Evolutionary conservation across 2,797 vertebrate species (phyloP).

Genomic region (Pagetopsis macropterus): DNA sequence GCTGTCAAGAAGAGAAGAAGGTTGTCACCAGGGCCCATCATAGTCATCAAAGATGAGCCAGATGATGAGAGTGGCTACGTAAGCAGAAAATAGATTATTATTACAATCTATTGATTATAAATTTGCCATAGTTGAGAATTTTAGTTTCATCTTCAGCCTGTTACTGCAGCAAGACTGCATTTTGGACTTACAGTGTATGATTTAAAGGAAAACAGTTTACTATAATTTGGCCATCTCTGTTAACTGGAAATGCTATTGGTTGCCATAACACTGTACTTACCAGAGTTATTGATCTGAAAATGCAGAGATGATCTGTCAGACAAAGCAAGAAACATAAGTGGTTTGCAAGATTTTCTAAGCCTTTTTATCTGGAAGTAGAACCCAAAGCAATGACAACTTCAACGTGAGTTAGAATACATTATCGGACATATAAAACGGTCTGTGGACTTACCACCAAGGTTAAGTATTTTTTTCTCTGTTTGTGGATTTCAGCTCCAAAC

Average conservation of each 20-base stretch:
- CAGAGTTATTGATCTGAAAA: not conserved
- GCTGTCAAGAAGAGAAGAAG: constrained; percentile 64
- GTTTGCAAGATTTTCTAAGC: not conserved
- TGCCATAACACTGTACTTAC: not conserved
- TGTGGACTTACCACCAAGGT: not conserved
- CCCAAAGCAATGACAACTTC: not conserved
- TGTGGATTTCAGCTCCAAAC: constrained; percentile 51
- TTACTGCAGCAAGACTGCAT: not conserved
- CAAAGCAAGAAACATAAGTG: not conserved
- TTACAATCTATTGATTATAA: not conserved
- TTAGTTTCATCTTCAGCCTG: not conserved
- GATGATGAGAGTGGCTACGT: constrained; percentile 67
- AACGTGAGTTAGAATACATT: not conserved
- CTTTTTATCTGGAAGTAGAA: not conserved
- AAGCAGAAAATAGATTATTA: constrained; percentile 39
- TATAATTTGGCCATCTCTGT: not conserved
- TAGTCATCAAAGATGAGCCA: constrained; percentile 78
- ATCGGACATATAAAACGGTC: not conserved
- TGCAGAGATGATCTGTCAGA: not conserved
- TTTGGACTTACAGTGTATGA: not conserved
- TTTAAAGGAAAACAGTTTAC: not conserved
- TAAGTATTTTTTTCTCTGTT: not conserved
- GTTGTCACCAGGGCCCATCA: constrained; percentile 67
- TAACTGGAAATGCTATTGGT: not conserved
- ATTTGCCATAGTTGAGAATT: not conserved